These are phyloP conservation scores for Tragelaphus imberbis DNA, from an alignment of 2,113 vertebrate species.

Conservation along the genomic window DNA sequence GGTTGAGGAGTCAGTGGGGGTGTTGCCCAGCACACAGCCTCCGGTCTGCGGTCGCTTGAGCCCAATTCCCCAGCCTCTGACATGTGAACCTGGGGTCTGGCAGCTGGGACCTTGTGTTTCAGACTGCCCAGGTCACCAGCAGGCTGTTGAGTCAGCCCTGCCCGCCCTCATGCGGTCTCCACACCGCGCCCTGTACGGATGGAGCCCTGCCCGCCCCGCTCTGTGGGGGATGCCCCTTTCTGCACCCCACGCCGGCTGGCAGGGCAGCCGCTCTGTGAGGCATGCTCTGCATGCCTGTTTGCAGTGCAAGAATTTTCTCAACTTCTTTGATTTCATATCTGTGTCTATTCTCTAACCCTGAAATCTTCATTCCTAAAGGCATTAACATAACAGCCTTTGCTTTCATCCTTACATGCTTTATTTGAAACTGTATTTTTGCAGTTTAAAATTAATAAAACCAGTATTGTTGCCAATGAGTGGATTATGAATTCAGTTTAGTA, in stretches of 20 bases:
- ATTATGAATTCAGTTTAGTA: not conserved
- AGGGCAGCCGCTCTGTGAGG: not conserved
- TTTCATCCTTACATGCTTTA: not conserved
- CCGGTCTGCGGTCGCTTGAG: accelerated
- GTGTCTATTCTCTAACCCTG: not conserved
- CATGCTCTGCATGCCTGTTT: not conserved
- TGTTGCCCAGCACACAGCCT: accelerated
- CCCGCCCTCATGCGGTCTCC: too few relatives aligned
- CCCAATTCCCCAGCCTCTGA: not conserved
- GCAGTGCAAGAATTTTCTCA: not conserved
- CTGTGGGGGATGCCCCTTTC: not conserved
- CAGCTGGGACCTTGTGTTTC: accelerated
- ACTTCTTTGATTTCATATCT: not conserved
- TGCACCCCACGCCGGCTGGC: not conserved
- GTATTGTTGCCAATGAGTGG: not conserved
- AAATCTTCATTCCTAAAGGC: not conserved
- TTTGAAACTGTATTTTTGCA: not conserved
- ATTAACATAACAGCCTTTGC: not conserved
- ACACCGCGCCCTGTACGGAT: accelerated
- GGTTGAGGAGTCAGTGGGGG: accelerated
- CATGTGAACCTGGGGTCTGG: not conserved
- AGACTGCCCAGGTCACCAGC: too few relatives aligned
- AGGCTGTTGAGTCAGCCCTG: not conserved
- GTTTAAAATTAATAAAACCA: not conserved
- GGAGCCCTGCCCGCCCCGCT: accelerated